Base-by-base conservation (phyloP, 2,113 vertebrate species). In the Oryzias curvinotus region DNA sequence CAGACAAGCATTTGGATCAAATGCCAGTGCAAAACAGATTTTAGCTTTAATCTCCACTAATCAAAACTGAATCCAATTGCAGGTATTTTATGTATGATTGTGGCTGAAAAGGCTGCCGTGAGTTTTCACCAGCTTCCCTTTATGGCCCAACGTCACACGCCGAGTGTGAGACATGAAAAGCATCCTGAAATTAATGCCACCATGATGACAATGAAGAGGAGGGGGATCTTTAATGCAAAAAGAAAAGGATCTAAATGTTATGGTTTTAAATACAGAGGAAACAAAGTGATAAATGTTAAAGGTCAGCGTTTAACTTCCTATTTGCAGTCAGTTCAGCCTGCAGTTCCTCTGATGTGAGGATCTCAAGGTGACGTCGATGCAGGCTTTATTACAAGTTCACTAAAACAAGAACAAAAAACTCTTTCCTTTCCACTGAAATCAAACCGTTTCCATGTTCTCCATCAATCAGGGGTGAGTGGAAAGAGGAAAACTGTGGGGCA, bases 161-260 rank as follows among this genome's bases (percentile, higher is more conserved):
- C 78, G 51, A 71, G 74, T 64, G 74, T 18, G 72, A 77, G 67
- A 64, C 72, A 82, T 87, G 81, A 76, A 60, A 75, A 62, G 47
- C 68, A 56, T 57, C 75, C 44, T 54, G 65, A 53, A 72, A 81
- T 69, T 66, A 50, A 65, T 72, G 82, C 82, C 77, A 79, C 48
- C 70, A 73, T 67, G 71, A 73, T 82, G 76, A 74, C 45, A 58
- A 66, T 78, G 52, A 46, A 43, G 41, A 57, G 45, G 65, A 6
- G 58, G 5, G 25, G 55, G 26, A 45, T 5, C 50, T 14, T 44
- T 52, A 63, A 68, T 73, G 52, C 36, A 23, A 64, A 60, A 43
- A 50, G 47, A 45, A 21, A 42, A 52, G 51, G 5, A 30, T n/a
- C 43, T 4, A 17, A 48, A 18, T 16, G 42, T 69, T 51, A 48